Evolutionary conservation across 2,888 invertebrate species (phyloP), one percentile per base, ranked within the genome.

Genomic region (Scrobipalpa atriplicella): DNA sequence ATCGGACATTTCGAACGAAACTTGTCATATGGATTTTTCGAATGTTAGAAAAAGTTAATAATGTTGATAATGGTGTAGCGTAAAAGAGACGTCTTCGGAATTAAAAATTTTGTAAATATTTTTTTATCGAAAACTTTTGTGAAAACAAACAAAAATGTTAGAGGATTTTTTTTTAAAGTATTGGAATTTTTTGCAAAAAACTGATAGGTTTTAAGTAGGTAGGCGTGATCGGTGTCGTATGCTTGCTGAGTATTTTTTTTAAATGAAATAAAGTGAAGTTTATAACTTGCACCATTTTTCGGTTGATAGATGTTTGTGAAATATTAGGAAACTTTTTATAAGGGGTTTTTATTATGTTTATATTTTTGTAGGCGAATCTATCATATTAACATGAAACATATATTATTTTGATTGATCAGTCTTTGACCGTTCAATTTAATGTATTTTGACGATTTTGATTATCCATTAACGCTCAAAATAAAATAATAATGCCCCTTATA

Each of bases 61-160:
- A 38, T 36, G 60, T 60, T 16, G 11, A 60, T 13, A 60, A 16
- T 60, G n/a, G 38, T 38, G n/a, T 62, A 62, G 62, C 43, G 21
- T 47, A 29, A 56, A 21, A n/a, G 16, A 47, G n/a, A 62, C 29
- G 61, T 52, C 38, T 66, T 61, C 47, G 61, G 21, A 54, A 54
- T 43, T 43, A 16, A 66, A 43, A 68, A 61, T 68, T 68, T 69
- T 89, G 89, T 89, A 88, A 85, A 88, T 88, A 87, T 86, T 87
- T 87, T 85, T 85, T 82, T 79, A 81, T 76, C 75, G 51, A 67
- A 72, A 66, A 56, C 71, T 66, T 73, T 77, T 77, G 74, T 51
- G 71, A 72, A 29, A 51, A 51, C 29, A 29, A 51, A 51, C 47
- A 73, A 67, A 72, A 72, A 74, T 73, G 67, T 69, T 79, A 75